A percentile compares a stretch with the other conserved stretches of the same genome.
These are phyloP conservation scores for Drosophila helvetica DNA, from an alignment of 2,888 invertebrate species.

Conservation along the genomic window DNA sequence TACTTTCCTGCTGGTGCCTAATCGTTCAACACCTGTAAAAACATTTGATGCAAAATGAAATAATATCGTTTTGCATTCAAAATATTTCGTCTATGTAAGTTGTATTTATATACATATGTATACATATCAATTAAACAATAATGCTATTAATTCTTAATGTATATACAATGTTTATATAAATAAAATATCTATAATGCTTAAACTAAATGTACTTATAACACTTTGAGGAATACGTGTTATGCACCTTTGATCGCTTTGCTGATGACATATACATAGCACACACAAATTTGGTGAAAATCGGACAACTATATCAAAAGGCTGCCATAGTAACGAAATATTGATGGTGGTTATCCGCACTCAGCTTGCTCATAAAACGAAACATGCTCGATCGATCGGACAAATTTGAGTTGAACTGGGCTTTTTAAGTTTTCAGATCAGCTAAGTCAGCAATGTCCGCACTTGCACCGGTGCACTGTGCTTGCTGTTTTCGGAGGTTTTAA, in stretches of 20 bases:
- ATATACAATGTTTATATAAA: slow-evolving; percentile 56
- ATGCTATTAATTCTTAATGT: slow-evolving; percentile 57
- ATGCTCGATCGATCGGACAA: background rate
- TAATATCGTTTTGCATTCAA: slow-evolving; percentile 19
- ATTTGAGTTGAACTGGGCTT: background rate
- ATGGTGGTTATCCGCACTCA: background rate
- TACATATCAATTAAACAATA: slow-evolving; percentile 41
- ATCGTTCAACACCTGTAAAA: slow-evolving; percentile 19
- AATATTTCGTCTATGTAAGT: slow-evolving; percentile 19
- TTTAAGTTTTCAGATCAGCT: too few species aligned
- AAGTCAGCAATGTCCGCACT: background rate
- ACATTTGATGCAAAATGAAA: slow-evolving; percentile 26
- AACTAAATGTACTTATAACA: slow-evolving; percentile 33
- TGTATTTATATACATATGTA: slow-evolving; percentile 14
- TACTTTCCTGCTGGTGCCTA: slow-evolving; percentile 58
- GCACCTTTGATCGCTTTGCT: background rate
- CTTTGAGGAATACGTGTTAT: background rate
- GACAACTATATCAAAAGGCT: background rate
- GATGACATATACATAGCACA: background rate
- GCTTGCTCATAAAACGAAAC: background rate
- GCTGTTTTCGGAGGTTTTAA: too few species aligned
- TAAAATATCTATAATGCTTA: slow-evolving; percentile 50
- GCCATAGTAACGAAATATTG: background rate
- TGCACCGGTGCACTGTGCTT: background rate
- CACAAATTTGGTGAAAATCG: background rate